Conservation (phyloP, 2,888 invertebrate genomes). For the Spodoptera picta region DNA sequence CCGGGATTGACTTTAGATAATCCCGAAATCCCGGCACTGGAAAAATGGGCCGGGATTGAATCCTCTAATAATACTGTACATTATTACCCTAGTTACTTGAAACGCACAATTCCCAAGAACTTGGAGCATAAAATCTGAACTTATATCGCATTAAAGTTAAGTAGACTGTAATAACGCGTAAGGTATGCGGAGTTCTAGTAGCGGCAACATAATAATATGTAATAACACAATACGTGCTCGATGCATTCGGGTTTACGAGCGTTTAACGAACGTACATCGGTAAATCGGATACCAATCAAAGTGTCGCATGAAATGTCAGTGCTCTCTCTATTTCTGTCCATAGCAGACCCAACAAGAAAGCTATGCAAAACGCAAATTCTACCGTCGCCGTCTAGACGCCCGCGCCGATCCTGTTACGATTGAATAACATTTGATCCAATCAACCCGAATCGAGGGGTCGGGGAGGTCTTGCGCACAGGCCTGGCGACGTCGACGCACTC, state of each 20-base stretch:
- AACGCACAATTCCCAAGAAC: conserved; percentile 6
- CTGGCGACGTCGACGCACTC: conserved; percentile 60
- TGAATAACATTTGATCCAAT: conserved; percentile 88
- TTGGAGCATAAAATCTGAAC: conserved; percentile 21
- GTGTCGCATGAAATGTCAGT: conserved; percentile 82
- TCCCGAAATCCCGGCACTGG: too few relatives aligned
- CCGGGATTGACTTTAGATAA: too few relatives aligned
- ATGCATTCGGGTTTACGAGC: conserved; percentile 65
- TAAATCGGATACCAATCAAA: conserved; percentile 79
- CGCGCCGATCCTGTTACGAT: conserved; percentile 78
- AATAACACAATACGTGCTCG: conserved; percentile 39
- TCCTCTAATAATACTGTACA: conserved; percentile 3
- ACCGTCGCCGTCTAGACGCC: conserved; percentile 86
- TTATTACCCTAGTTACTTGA: conserved; percentile 4
- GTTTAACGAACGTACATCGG: conserved; percentile 72
- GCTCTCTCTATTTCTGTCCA: conserved; percentile 84
- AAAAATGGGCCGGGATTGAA: too few relatives aligned
- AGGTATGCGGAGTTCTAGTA: conserved; percentile 39
- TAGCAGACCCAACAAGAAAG: conserved; percentile 84
- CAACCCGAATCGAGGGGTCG: conserved; percentile 83
- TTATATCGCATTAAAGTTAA: conserved; percentile 28
- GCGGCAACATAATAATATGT: conserved; percentile 56
- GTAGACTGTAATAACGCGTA: conserved; percentile 34
- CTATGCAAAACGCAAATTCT: conserved; percentile 85
- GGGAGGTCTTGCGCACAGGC: conserved; percentile 77